Base-by-base conservation (phyloP, 2,888 invertebrate genomes). In the Scotopteryx bipunctaria region DNA sequence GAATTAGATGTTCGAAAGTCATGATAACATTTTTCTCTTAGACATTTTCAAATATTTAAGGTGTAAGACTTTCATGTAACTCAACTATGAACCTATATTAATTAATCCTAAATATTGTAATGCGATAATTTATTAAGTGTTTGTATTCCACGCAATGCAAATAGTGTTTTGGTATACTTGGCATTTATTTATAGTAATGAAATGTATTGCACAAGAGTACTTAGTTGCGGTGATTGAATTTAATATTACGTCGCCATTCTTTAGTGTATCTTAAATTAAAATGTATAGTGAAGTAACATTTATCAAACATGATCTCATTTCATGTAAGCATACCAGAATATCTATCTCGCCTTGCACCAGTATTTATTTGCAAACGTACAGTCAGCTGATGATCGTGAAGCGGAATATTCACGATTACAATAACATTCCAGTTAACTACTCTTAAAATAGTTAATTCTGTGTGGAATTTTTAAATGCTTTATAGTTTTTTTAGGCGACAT, bases 191-290 rank as follows among this genome's bases (percentile, higher is more conserved):
- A 76, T 78, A 73, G 59, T 64, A 63, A 63, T 64, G 55, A 71
- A 75, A 73, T 73, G 68, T 83, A 77, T 78, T 87, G 89, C 89
- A 89, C 89, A 89, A 89, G 86, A 83, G 87, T 89, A 89, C 88
- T 88, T 89, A 89, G 81, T 76, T 72, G 68, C 56, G 76, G 78
- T 73, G 78, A 74, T 71, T 71, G 71, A 70, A 67, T 67, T 73
- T 56, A 59, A 61, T 69, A 59, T 48, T 41, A 51, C 66, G 71
- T 75, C 72, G 77, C 79, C 75, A 69, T 61, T 70, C 47, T 73
- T 64, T 57, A 60, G 51, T 53, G 71, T 77, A 77, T 71, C 69
- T 63, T 75, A 78, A 75, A 72, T 62, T 75, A 79, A 76, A 73
- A 71, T 73, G 58, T 70, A 67, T 74, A 73, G 66, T 72, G 68